Evolutionary conservation across 2,888 invertebrate genomes (phyloP), one percentile per base, ranked within the genome.

Genomic region (Lampropteryx suffumata): DNA sequence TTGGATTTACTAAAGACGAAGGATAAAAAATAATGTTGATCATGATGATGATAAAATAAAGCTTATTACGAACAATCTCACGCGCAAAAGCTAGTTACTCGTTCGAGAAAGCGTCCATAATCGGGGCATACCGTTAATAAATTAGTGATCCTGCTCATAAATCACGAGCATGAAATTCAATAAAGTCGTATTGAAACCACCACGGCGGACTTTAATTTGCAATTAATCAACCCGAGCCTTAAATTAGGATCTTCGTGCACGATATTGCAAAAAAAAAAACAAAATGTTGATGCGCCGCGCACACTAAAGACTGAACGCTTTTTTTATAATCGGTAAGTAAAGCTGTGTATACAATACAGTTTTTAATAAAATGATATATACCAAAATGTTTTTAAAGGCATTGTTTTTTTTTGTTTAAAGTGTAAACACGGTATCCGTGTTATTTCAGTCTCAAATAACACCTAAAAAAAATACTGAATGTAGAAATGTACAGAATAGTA

Each of bases 151-250:
- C 76, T 65, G 66, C 63, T 59, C 81, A 87, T 89, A 85, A 88
- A 88, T 89, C 86, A 84, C 70, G 59, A 65, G 76, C 79, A 80
- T 82, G 84, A 89, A 87, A 90, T 88, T 90, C 87, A 90, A 90
- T 89, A 89, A 90, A 88, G 88, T 87, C 82, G 82, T 88, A 88
- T 75, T 72, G 73, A 75, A 77, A 83, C 85, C 84, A 83, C 85
- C 84, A 73, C 72, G 78, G 75, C 67, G 79, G 73, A 82, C 81
- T 84, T 89, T 87, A 89, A 89, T 88, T 84, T 86, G 85, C 87
- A 87, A 88, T 88, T 88, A 88, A 88, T 89, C 87, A 87, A 80
- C 69, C 55, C 55, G 59, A 65, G 71, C 72, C 73, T 74, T 82
- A 86, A 84, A 87, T 87, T 87, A 86, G 87, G 81, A 78, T 76